A percentile compares a stretch with the other conserved stretches of the same genome.
phyloP scores from a whole-genome alignment of 2,888 invertebrate genomes.

The Ormia ochracea region DNA sequence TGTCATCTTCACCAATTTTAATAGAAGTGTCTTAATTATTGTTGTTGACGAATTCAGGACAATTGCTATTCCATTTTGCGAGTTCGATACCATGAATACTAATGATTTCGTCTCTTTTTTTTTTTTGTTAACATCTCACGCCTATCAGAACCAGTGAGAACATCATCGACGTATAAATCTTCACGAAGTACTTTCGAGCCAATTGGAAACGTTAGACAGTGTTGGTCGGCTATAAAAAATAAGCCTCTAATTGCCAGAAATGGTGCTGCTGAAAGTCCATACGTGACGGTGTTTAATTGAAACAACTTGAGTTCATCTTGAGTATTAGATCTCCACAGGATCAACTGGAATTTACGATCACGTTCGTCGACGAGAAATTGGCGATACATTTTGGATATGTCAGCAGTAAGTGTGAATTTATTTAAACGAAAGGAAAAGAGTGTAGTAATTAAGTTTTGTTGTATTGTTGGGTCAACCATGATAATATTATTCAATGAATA shows the following conservation, averaged over 20 bases:
- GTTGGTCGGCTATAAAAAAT: conserved; percentile 1
- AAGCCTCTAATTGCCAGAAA: conserved; percentile 28
- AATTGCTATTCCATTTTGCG: conserved; percentile 27
- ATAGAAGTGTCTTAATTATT: background rate
- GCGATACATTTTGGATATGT: too few relatives aligned
- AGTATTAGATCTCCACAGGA: too few relatives aligned
- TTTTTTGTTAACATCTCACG: too few relatives aligned
- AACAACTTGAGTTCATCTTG: too few relatives aligned
- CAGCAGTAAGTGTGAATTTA: too few relatives aligned
- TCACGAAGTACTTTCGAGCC: background rate
- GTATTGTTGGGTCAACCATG: too few relatives aligned
- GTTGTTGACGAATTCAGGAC: background rate
- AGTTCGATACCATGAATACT: background rate
- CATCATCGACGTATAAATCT: conserved; percentile 57
- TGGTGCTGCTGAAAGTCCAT: too few relatives aligned
- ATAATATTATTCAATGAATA: conserved; percentile 42
- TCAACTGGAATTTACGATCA: too few relatives aligned
- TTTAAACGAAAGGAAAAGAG: too few relatives aligned
- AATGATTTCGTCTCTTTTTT: background rate
- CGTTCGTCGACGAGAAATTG: too few relatives aligned
- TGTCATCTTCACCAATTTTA: background rate
- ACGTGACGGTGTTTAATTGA: too few relatives aligned
- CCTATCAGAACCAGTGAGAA: conserved; percentile 59
- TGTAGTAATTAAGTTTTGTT: too few relatives aligned
- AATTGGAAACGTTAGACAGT: background rate